These are phyloP conservation scores for Thymallus thymallus DNA, from an alignment of 2,113 vertebrate genomes.

Conservation along the genomic window DNA sequence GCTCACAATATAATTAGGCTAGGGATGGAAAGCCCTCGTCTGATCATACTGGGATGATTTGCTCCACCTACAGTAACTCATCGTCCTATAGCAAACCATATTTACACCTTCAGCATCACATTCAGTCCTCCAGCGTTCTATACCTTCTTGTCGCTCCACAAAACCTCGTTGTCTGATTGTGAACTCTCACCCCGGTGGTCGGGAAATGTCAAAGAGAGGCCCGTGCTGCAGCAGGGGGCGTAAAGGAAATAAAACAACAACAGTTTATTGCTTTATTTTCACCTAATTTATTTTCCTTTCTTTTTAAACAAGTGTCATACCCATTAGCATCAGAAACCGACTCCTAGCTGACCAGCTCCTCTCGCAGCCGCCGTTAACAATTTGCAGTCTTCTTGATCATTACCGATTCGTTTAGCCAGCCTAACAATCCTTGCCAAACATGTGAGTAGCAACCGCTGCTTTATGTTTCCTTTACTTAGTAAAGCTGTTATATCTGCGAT, in stretches of 20 bases:
- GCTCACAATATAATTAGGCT: not conserved
- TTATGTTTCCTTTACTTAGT: slow-evolving; percentile 38
- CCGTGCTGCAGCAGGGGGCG: slow-evolving; percentile 78
- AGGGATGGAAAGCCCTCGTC: not conserved
- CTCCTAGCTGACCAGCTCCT: slow-evolving; percentile 25
- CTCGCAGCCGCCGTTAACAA: slow-evolving; percentile 35
- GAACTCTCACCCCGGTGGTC: slow-evolving; percentile 80
- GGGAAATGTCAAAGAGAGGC: slow-evolving; percentile 80
- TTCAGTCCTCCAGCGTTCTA: slow-evolving; percentile 74
- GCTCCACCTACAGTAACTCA: slow-evolving; percentile 50
- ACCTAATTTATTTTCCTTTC: slow-evolving; percentile 53
- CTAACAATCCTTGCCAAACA: slow-evolving; percentile 71
- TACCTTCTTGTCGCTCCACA: slow-evolving; percentile 75
- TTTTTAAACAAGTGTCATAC: slow-evolving; percentile 57
- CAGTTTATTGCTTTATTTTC: slow-evolving; percentile 54
- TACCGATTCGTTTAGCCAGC: slow-evolving; percentile 52
- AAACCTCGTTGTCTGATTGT: slow-evolving; percentile 77
- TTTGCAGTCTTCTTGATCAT: slow-evolving; percentile 47
- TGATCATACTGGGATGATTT: not conserved
- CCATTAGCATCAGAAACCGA: slow-evolving; percentile 24
- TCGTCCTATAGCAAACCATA: slow-evolving; percentile 45
- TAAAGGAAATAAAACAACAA: slow-evolving; percentile 61
- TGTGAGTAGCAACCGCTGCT: slow-evolving; percentile 75
- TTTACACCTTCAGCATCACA: slow-evolving; percentile 57
- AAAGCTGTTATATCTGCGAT: slow-evolving; percentile 31